Evolutionary conservation across 2,888 invertebrate genomes (phyloP), one percentile per base, ranked within the genome.

Genomic region (Folsomia candida): DNA sequence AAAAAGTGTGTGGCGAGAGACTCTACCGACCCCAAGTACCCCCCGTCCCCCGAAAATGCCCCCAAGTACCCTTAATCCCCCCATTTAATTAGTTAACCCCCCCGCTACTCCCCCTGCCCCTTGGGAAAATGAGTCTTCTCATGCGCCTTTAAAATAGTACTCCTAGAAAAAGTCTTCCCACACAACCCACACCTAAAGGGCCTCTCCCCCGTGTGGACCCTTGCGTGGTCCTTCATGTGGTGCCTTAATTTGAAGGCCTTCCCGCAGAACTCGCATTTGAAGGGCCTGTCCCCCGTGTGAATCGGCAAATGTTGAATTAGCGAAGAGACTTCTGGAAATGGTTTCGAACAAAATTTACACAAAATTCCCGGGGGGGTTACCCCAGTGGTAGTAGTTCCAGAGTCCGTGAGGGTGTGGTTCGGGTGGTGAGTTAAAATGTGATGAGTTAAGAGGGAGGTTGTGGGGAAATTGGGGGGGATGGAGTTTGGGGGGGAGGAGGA

Each of bases 201-300:
- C 80, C 93, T 87, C 84, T 94, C 93, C 80, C 94, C 94, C 80
- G 93, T 94, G 84, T 94, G 94, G 76, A 94, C 93, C 82, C 93
- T 89, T 86, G 93, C 93, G 84, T 94, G 94, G 86, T 94, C 93
- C 85, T 94, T 94, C 93, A 94, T 93, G 86, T 94, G 93, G 84
- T 94, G 93, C 76, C 93, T 88, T 82, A 94, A 86, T 84, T 94
- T 94, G 87, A 94, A 94, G 81, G 93, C 93, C 85, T 94, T 94
- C 78, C 93, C 93, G 85, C 94, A 94, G 86, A 93, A 94, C 84
- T 94, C 93, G 87, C 93, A 94, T 86, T 93, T 93, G 85, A 93
- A 94, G 72, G 93, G 93, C 82, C 93, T 86, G 83, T 94, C 93
- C 79, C 93, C 93, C 71, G 93, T 93, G 84, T 94, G 94, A 78